Evolutionary conservation across 2,888 invertebrate species (phyloP), one percentile per base, ranked within the genome.

Genomic region (Apoda limacodes): DNA sequence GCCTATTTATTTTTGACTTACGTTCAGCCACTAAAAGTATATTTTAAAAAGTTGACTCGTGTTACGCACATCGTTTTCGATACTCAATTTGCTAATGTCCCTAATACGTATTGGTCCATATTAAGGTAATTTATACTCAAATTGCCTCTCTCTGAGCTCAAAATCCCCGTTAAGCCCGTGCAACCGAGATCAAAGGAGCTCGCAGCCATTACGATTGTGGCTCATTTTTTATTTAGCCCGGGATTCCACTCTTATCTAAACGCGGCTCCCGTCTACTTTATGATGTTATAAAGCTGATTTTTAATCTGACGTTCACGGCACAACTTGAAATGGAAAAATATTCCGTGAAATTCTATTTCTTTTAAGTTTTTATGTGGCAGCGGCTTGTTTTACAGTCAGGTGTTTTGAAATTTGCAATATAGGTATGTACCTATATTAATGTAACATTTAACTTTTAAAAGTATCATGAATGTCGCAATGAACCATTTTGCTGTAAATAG

Each of bases 221-320:
- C 80, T 78, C 78, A 80, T 80, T 75, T 78, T 78, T 80, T 80
- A 80, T 80, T 80, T 76, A 80, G 65, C 59, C 42, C 42, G 50
- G 49, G 56, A 55, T 48, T 45, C 60, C 56, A 60, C 65, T 75
- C 71, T 80, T 78, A 78, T 78, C 78, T 76, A 72, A 70, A 70
- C 64, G 64, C 55, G 48, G 48, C 53, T 52, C 58, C 61, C 54
- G 59, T 55, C 55, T 75, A 65, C 62, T 78, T 80, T 80, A 78
- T 80, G 75, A 78, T 57, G 78, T 72, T 65, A 75, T 80, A 78
- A 80, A 78, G 78, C 64, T 75, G 78, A 78, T 78, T 80, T 80
- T 80, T 78, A 80, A 80, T 78, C 80, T 66, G 60, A 70, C 69
- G 55, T 58, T 56, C 55, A 55, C 50, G 20, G 30, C 32, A 29